Conservation (phyloP, 53 echinoderm and acorn worm genomes). For the Patiria pectinifera region DNA sequence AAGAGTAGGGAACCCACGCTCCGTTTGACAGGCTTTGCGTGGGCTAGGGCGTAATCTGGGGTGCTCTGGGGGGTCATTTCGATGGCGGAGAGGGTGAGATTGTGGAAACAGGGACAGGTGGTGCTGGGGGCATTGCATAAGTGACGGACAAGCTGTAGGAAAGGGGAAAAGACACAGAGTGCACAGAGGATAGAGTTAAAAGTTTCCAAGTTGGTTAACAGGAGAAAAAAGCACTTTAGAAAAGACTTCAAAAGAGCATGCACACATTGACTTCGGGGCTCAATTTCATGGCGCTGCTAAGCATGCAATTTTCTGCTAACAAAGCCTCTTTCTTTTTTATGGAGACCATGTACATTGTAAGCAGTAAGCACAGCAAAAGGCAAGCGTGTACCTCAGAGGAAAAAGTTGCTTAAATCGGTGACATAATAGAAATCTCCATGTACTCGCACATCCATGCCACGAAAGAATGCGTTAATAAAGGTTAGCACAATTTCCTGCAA, state of each 20-base stretch:
- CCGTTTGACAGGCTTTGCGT: neutral
- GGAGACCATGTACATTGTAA: no score
- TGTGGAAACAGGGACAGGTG: constrained; percentile 31
- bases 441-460: no score
- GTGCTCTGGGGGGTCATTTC: neutral
- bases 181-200: constrained; percentile 15
- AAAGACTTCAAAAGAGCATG: neutral
- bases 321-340: no score
- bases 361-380: no score
- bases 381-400: no score
- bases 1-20: constrained; percentile 43
- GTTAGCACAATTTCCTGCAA: no score
- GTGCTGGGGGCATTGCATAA: constrained; percentile 21
- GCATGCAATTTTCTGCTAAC: no score
- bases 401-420: no score
- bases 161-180: constrained; percentile 33
- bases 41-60: constrained; percentile 14
- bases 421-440: no score
- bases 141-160: constrained; percentile 28
- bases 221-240: neutral
- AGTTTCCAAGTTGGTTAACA: neutral
- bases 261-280: neutral
- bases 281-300: neutral
- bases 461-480: no score
- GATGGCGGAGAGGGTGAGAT: neutral